Evolutionary conservation across 37 sponge, comb jelly and placozoan species (phyloP), one percentile per base, ranked within the genome.

Genomic region (Tethya wilhelma): DNA sequence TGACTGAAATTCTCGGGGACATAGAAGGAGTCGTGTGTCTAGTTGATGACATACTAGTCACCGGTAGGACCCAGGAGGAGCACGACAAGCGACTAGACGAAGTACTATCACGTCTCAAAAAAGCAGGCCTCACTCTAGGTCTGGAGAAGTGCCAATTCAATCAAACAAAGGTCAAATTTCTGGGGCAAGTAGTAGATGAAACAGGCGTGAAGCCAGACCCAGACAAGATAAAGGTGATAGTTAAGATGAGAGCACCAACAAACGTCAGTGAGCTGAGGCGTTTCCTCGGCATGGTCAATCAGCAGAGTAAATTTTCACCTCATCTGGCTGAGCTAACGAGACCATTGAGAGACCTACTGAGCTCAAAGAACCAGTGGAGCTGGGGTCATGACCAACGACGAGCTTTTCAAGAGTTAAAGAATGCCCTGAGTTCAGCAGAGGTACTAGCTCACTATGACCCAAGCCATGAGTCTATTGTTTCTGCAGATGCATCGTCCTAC

Each of bases 241-340:
- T 2, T 4, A 25, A 37, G 9, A 74, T 87, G 38, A 39, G 30
- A n/a, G 37, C 38, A 38, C 88, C 81, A 31, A 74, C 75, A 25
- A 72, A 59, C 58, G 46, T 67, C 28, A 30, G 32, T 22, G 79
- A 85, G 40, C 8, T 78, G 29, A 28, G 79, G n/a, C 31, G 79
- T 26, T 85, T 85, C 37, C 39, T 79, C 1, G 88, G 88, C 41
- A 81, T 87, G 77, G 60, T 68, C 41, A 80, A 75, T 59, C 69
- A 69, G 67, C 44, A 73, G 38, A 56, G 74, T 22, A 79, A 79
- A 41, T 87, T 87, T 43, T 38, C 79, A 19, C 66, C 74, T 33
- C 2, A 65, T 25, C 43, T 70, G 43, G 79, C 87, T 0, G 68
- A 72, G 29, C 44, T 6, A 14, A 70, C 71, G 4, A 23, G 69